These are phyloP conservation scores for Vanessa tameamea DNA, from an alignment of 1,140 invertebrate genomes.

Conservation along the genomic window DNA sequence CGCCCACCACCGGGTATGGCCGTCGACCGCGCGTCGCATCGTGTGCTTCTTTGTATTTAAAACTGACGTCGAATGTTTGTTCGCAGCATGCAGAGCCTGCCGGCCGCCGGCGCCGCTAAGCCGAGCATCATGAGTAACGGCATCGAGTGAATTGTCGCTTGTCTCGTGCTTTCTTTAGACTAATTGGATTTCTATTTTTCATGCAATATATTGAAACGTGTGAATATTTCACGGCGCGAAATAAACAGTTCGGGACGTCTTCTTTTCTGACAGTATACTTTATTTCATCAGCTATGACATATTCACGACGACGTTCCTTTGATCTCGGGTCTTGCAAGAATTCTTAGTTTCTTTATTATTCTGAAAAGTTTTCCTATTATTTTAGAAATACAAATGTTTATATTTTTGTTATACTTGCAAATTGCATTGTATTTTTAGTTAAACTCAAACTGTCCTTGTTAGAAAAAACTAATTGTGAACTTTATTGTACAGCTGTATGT, in stretches of 20 bases:
- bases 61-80: neutral
- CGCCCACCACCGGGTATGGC: constrained; percentile 45
- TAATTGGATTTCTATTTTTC: constrained; percentile 5
- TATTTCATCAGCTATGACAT: constrained; percentile 58
- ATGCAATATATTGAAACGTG: constrained; percentile 57
- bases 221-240: constrained; percentile 71
- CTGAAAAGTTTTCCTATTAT: constrained; percentile 56
- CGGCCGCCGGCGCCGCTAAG: constrained; percentile 45
- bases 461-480: constrained; percentile 37
- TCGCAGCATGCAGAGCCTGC: constrained; percentile 45
- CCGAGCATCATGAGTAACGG: constrained; percentile 59
- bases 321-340: constrained; percentile 68
- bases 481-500: constrained; percentile 17
- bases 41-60: too few species aligned
- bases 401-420: constrained; percentile 63
- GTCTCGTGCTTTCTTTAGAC: neutral
- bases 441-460: constrained; percentile 14
- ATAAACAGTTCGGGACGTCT: constrained; percentile 62
- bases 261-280: constrained; percentile 36
- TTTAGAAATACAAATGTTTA: constrained; percentile 56
- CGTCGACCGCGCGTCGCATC: neutral
- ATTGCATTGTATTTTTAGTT: constrained; percentile 46
- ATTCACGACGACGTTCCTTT: constrained; percentile 63
- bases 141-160: constrained; percentile 53
- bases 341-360: constrained; percentile 51